A percentile compares a stretch with the other conserved stretches of the same genome.
Evolutionary conservation across 2,797 vertebrate genomes (phyloP).

Genomic region (Syngnathus acus): DNA sequence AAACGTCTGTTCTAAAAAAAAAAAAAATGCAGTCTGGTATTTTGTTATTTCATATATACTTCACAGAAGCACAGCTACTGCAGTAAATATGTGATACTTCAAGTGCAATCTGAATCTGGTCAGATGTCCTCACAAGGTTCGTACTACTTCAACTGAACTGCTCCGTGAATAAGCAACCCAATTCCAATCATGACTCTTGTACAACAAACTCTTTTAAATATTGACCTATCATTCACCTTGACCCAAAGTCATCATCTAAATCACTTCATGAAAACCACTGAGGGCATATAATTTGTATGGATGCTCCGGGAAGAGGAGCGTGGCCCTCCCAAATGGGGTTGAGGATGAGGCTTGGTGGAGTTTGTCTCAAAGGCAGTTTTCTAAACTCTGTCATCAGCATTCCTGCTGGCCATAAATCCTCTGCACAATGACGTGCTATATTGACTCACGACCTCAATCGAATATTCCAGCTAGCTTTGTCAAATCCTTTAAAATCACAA

Average conservation of each 20-base stretch:
- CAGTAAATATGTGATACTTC: background rate
- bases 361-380: conserved; percentile 6
- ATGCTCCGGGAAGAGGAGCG: conserved; percentile 17
- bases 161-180: background rate
- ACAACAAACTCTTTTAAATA: background rate
- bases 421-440: background rate
- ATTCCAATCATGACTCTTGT: background rate
- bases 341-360: background rate
- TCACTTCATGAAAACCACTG: background rate
- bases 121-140: background rate
- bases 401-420: background rate
- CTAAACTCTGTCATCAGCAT: conserved; percentile 4
- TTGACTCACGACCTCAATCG: background rate
- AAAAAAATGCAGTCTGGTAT: background rate
- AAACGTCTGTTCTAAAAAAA: background rate
- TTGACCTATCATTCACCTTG: conserved; percentile 7
- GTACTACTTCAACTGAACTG: background rate
- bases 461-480: background rate
- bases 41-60: background rate
- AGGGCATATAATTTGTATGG: conserved; percentile 1
- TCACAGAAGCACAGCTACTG: background rate
- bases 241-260: conserved; percentile 1
- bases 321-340: conserved; percentile 10
- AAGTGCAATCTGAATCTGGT: background rate
- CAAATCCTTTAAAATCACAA: background rate